A percentile compares a stretch with the other conserved stretches of the same genome.
phyloP scores from a whole-genome alignment of 2,888 invertebrate species.

The Diaphora mendica region DNA sequence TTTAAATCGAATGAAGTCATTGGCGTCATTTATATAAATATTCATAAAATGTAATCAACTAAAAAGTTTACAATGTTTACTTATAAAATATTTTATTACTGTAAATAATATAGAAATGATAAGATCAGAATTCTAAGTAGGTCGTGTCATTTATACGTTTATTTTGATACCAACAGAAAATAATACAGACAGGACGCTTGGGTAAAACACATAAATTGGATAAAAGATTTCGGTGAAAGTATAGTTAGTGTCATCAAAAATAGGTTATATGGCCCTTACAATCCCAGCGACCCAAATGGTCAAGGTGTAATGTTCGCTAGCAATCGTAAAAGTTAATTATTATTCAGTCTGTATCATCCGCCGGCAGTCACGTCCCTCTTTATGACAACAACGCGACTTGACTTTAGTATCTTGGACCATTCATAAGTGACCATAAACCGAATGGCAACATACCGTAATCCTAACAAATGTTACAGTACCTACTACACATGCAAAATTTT shows the following conservation, averaged over 20 bases:
- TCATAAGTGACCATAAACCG: constrained; percentile 63
- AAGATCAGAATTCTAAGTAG: constrained; percentile 25
- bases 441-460: constrained; percentile 48
- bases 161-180: constrained; percentile 25
- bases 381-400: constrained; percentile 65
- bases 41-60: background rate
- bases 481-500: constrained; percentile 51
- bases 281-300: constrained; percentile 50
- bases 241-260: constrained; percentile 28
- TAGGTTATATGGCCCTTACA: constrained; percentile 33
- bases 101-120: constrained; percentile 26
- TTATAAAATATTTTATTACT: constrained; percentile 10
- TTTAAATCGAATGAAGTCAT: background rate
- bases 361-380: constrained; percentile 70
- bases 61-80: constrained; percentile 16
- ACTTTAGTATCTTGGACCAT: constrained; percentile 64
- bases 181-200: constrained; percentile 34
- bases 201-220: constrained; percentile 30
- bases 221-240: constrained; percentile 39
- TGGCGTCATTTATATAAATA: background rate
- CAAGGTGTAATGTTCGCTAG: constrained; percentile 49
- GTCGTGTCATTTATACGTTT: constrained; percentile 24
- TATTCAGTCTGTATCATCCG: constrained; percentile 64
- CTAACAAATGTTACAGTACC: constrained; percentile 30
- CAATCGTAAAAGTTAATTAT: constrained; percentile 68